These are phyloP conservation scores for Rhamphomyia laevipes DNA, from an alignment of 2,888 invertebrate genomes.

Conservation along the genomic window DNA sequence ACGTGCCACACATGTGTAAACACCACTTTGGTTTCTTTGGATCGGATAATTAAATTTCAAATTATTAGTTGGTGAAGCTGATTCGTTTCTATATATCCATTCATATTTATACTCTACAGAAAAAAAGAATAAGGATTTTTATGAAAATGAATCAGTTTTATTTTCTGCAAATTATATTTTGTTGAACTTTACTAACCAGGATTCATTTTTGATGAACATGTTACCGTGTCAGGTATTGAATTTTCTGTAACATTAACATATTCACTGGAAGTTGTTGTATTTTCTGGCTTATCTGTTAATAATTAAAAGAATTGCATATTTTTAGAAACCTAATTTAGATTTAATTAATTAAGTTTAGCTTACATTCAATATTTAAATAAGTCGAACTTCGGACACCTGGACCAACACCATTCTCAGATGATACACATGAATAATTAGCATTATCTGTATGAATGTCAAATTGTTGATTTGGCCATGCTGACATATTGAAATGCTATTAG, in stretches of 20 bases:
- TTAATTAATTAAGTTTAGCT: conserved; percentile 31
- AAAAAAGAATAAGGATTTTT: conserved; percentile 3
- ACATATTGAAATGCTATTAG: conserved; percentile 68
- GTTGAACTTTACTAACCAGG: conserved; percentile 30
- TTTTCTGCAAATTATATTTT: not conserved
- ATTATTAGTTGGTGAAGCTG: conserved; percentile 30
- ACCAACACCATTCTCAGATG: conserved; percentile 65
- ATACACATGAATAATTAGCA: conserved; percentile 73
- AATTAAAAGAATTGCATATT: not conserved
- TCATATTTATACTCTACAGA: conserved; percentile 23
- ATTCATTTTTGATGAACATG: conserved; percentile 43
- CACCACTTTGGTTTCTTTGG: conserved; percentile 58
- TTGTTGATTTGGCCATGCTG: conserved; percentile 66
- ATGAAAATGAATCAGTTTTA: not conserved
- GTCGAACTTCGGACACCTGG: conserved; percentile 72
- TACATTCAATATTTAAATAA: conserved; percentile 81
- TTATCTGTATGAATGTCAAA: conserved; percentile 67
- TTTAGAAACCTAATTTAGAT: conserved; percentile 1
- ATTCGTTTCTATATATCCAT: conserved; percentile 35
- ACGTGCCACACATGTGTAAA: conserved; percentile 65
- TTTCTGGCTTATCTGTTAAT: conserved; percentile 66
- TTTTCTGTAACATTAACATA: conserved; percentile 40
- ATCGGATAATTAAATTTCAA: conserved; percentile 55
- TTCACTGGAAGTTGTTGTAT: conserved; percentile 55
- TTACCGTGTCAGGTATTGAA: conserved; percentile 40